Evolutionary conservation across 2,888 invertebrate species (phyloP), one percentile per base, ranked within the genome.

Genomic region (Ornithoptera priamus): DNA sequence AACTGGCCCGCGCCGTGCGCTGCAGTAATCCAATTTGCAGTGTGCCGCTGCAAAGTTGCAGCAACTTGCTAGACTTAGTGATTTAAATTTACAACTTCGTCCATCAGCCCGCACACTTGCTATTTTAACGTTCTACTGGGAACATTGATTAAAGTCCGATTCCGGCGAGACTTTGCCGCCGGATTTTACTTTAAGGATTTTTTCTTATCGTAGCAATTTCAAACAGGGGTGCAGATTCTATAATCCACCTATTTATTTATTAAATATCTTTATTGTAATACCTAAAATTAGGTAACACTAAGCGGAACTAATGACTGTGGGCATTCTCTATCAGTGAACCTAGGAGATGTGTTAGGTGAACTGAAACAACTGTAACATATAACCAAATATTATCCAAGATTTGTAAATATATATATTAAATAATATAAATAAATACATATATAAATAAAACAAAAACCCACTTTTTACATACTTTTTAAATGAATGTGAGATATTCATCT

Each of bases 21-120:
- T 78, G 76, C 79, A 80, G 83, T 91, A 89, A 89, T 90, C 88
- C 89, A 91, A 92, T 89, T 90, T 90, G 85, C 85, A 82, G 82
- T 76, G 80, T 89, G 81, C 81, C 79, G 75, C 67, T 72, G 75
- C 74, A 77, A 81, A 73, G 80, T 75, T 77, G 78, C 74, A 73
- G 73, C 74, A 86, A 89, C 85, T 89, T 87, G 81, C 84, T 15
- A 56, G 85, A 87, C 87, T 89, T 86, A 87, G 88, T 90, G 91
- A 91, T 91, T 91, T 89, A 89, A 91, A 91, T 90, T 88, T 86
- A 85, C 84, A 88, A 91, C 86, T 90, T 86, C 72, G 85, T 84
- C 85, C 85, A 75, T 81, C 80, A 76, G 71, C 66, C 74, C 73
- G 78, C 80, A 83, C 82, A 84, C 86, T 89, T 86, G 86, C 86